These are phyloP conservation scores for Danio kyathit DNA, from an alignment of 2,797 vertebrate genomes.

Conservation along the genomic window DNA sequence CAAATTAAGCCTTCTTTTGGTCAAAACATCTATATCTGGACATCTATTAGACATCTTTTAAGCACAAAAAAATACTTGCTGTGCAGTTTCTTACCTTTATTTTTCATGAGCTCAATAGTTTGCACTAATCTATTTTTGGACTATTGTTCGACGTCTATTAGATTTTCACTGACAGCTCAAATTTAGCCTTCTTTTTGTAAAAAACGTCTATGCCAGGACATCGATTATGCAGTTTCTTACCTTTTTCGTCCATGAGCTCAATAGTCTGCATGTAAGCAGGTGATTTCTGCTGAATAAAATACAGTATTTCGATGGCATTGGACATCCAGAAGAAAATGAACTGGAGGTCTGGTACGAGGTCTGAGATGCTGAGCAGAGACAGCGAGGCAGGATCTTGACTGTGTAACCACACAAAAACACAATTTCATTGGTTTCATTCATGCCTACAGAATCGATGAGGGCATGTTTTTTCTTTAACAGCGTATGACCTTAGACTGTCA, in stretches of 20 bases:
- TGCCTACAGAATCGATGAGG: not conserved
- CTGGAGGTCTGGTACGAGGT: slow-evolving; percentile 91
- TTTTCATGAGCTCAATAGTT: too few relatives aligned
- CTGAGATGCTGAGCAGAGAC: slow-evolving; percentile 85
- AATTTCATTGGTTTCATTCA: slow-evolving; percentile 4
- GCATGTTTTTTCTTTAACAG: slow-evolving; percentile 11
- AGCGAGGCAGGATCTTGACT: slow-evolving; percentile 90
- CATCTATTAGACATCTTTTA: too few relatives aligned
- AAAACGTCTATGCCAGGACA: too few relatives aligned
- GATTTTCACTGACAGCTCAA: too few relatives aligned
- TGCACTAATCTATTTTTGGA: too few relatives aligned
- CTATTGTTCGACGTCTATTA: too few relatives aligned
- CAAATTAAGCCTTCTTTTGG: too few relatives aligned
- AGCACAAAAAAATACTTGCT: too few relatives aligned
- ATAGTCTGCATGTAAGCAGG: slow-evolving; percentile 91
- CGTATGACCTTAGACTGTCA: slow-evolving; percentile 22
- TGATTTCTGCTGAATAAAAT: slow-evolving; percentile 93
- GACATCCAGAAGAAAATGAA: slow-evolving; percentile 98
- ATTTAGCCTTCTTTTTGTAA: too few relatives aligned
- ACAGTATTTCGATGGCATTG: slow-evolving; percentile 93
- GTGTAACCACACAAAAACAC: slow-evolving; percentile 42
- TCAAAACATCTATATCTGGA: too few relatives aligned
- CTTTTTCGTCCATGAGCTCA: slow-evolving; percentile 87
- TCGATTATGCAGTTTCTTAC: slow-evolving; percentile 71
- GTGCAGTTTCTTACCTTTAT: too few relatives aligned